These are phyloP conservation scores for Choloepus hoffmanni DNA, from an alignment of 2,113 vertebrate genomes.

Conservation along the genomic window DNA sequence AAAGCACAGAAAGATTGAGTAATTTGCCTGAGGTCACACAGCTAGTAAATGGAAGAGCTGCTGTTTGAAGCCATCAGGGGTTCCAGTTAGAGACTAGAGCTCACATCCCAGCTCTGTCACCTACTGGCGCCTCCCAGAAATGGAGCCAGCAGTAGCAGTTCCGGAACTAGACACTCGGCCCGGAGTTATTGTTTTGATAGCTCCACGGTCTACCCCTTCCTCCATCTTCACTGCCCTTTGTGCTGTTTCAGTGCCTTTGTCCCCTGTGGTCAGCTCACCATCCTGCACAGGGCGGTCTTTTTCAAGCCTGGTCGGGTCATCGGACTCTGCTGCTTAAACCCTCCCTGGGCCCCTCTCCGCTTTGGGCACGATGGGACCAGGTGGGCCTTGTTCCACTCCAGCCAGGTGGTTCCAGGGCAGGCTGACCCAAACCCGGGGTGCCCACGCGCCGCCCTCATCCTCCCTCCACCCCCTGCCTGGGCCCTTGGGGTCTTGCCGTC, in stretches of 20 bases:
- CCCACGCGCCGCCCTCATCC: not conserved
- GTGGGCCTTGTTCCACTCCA: not conserved
- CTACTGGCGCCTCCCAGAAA: not conserved
- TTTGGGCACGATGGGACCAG: not conserved
- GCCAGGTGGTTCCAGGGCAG: not conserved
- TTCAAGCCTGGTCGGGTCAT: not conserved
- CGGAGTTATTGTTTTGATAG: not conserved
- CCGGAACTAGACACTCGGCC: not conserved
- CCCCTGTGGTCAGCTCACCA: not conserved
- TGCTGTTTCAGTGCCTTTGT: no score
- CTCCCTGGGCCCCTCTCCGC: not conserved
- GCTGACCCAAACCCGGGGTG: not conserved
- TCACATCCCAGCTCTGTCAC: not conserved
- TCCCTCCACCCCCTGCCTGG: not conserved
- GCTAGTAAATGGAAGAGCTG: not conserved
- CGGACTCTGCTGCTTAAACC: not conserved
- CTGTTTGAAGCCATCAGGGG: not conserved
- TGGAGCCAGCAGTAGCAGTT: not conserved
- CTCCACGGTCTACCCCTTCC: not conserved
- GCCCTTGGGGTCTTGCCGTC: not conserved
- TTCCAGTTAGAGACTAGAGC: not conserved
- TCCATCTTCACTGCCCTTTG: not conserved
- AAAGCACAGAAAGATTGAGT: constrained; percentile 22
- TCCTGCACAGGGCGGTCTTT: not conserved
- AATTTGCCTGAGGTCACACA: constrained; percentile 72